phyloP scores from a whole-genome alignment of 1,140 invertebrate genomes.

The Megalonaias nervosa region DNA sequence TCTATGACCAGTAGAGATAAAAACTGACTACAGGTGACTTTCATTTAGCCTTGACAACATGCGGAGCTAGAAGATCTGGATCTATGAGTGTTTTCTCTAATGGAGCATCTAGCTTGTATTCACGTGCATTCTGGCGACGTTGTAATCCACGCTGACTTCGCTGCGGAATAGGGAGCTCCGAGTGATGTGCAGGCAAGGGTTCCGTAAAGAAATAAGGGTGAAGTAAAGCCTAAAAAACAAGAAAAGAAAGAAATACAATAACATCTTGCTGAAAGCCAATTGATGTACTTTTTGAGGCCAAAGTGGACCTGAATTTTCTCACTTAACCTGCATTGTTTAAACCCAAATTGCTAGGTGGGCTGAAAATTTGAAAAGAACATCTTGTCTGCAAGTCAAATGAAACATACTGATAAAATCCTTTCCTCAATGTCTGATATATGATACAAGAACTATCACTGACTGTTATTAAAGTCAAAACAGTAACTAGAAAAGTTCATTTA shows the following conservation, averaged over 20 bases:
- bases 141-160: conserved; percentile 59
- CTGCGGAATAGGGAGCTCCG: conserved; percentile 73
- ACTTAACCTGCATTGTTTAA: no score
- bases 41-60: conserved; percentile 58
- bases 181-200: conserved; percentile 73
- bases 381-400: no score
- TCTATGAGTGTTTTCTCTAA: conserved; percentile 65
- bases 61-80: conserved; percentile 60
- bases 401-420: no score
- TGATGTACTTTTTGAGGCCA: neutral
- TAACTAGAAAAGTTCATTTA: no score
- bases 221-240: conserved; percentile 71
- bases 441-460: no score
- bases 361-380: no score
- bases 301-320: no score
- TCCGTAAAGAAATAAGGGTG: conserved; percentile 76
- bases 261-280: neutral
- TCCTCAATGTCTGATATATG: no score
- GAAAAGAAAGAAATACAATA: conserved; percentile 1
- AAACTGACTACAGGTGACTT: no score
- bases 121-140: conserved; percentile 63
- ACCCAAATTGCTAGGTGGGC: no score
- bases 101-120: conserved; percentile 68
- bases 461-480: no score
- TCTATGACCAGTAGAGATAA: no score